Conservation (phyloP, 2,113 vertebrate genomes). For the Nothocercus nigrocapillus region DNA sequence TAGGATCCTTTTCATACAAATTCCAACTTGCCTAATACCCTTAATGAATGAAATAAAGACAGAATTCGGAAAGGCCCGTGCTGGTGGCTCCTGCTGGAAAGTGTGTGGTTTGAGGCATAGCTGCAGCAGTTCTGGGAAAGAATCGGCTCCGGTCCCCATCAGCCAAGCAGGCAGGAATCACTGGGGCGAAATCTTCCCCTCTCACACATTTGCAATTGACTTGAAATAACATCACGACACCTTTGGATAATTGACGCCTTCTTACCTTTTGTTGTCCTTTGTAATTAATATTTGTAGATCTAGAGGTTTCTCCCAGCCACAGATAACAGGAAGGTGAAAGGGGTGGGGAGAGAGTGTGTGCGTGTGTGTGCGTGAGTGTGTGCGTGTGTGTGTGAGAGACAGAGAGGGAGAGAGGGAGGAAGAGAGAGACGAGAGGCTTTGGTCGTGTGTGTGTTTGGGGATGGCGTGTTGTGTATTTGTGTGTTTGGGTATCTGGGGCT, state of each 20-base stretch:
- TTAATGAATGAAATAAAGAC: conserved; percentile 74
- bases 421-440: conserved; percentile 47
- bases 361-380: conserved; percentile 6
- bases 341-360: conserved; percentile 38
- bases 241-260: conserved; percentile 77
- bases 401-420: conserved; percentile 18
- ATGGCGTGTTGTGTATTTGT: conserved; percentile 29
- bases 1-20: conserved; percentile 61
- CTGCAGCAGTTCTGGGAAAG: conserved; percentile 73
- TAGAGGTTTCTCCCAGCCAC: conserved; percentile 74
- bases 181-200: conserved; percentile 74
- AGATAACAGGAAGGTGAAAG: conserved; percentile 72
- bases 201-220: conserved; percentile 72
- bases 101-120: conserved; percentile 76
- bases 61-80: conserved; percentile 75
- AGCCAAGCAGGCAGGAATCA: conserved; percentile 78
- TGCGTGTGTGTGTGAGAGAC: neutral
- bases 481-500: conserved; percentile 50
- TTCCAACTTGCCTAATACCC: conserved; percentile 64
- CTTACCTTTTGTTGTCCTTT: conserved; percentile 82
- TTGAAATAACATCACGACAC: conserved; percentile 75
- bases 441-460: conserved; percentile 39
- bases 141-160: conserved; percentile 70
- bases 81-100: conserved; percentile 74
- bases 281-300: conserved; percentile 80